A percentile compares a stretch with the other conserved stretches of the same genome.
These are phyloP conservation scores for Phortica variegata DNA, from an alignment of 1,140 invertebrate genomes.

Conservation along the genomic window DNA sequence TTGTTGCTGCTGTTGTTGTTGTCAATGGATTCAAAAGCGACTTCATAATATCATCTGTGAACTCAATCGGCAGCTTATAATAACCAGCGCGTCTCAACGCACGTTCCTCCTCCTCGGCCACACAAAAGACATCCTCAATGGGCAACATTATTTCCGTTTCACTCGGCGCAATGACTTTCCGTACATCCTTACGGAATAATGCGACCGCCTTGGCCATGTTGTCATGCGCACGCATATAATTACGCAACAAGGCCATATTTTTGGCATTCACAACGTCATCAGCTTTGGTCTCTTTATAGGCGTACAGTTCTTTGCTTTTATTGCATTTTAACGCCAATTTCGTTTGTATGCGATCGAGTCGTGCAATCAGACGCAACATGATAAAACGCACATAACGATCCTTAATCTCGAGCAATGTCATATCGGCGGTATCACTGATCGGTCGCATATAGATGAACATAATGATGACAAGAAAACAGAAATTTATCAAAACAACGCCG, in stretches of 20 bases:
- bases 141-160: slow-evolving; percentile 45
- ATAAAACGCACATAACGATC: slow-evolving; percentile 47
- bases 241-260: slow-evolving; percentile 21
- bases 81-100: slow-evolving; percentile 31
- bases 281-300: too few species aligned
- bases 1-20: slow-evolving; percentile 17
- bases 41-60: slow-evolving; percentile 40
- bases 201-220: slow-evolving; percentile 43
- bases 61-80: slow-evolving; percentile 39
- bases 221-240: slow-evolving; percentile 33
- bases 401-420: slow-evolving; percentile 47
- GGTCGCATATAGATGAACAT: slow-evolving; percentile 32
- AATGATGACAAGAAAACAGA: slow-evolving; percentile 21
- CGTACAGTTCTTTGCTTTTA: too few species aligned
- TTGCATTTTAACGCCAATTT: slow-evolving; percentile 29
- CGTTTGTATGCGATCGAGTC: slow-evolving; percentile 40
- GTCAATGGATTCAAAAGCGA: slow-evolving; percentile 32
- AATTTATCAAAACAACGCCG: slow-evolving; percentile 5
- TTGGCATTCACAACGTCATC: slow-evolving; percentile 3
- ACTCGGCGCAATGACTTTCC: slow-evolving; percentile 44
- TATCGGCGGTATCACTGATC: slow-evolving; percentile 17
- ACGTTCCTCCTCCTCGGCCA: slow-evolving; percentile 41
- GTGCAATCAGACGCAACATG: slow-evolving; percentile 39
- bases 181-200: slow-evolving; percentile 47
- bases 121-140: slow-evolving; percentile 47